Conservation (phyloP, 2,113 vertebrate genomes). For the Bos indicus region DNA sequence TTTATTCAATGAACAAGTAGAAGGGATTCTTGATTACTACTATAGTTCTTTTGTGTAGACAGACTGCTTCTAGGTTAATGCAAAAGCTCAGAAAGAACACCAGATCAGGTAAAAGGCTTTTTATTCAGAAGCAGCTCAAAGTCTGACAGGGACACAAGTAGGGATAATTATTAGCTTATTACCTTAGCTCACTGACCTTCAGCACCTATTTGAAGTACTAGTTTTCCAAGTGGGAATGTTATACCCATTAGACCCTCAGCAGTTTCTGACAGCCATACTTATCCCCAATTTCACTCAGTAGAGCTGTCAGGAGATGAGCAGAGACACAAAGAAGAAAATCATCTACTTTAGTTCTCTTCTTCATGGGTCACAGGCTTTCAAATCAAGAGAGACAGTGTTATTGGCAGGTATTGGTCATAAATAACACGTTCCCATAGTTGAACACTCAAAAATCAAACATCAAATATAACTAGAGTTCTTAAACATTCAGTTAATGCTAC, state of each 20-base stretch:
- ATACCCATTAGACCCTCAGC: neutral
- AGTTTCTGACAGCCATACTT: slow-evolving; percentile 15
- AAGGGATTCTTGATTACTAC: slow-evolving; percentile 29
- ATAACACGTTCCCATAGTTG: neutral
- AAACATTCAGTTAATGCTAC: slow-evolving; percentile 14
- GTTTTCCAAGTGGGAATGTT: slow-evolving; percentile 14
- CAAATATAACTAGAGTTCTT: neutral
- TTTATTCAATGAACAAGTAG: slow-evolving; percentile 36
- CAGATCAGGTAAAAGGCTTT: slow-evolving; percentile 47
- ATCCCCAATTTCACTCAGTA: neutral
- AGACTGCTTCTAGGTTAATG: slow-evolving; percentile 9
- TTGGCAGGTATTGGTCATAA: neutral
- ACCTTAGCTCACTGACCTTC: slow-evolving; percentile 11
- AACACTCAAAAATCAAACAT: neutral
- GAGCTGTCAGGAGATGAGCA: neutral
- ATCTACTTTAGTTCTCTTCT: neutral
- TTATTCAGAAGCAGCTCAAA: slow-evolving; percentile 43
- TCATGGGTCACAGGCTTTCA: neutral
- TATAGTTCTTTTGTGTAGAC: slow-evolving; percentile 12
- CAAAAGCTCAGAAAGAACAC: slow-evolving; percentile 35
- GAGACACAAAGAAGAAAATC: neutral
- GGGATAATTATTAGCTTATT: slow-evolving; percentile 43
- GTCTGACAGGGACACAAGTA: slow-evolving; percentile 23
- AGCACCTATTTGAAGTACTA: neutral
- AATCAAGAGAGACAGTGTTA: neutral